Evolutionary conservation across 2,888 invertebrate species (phyloP), one percentile per base, ranked within the genome.

Genomic region (Diaperis boleti): DNA sequence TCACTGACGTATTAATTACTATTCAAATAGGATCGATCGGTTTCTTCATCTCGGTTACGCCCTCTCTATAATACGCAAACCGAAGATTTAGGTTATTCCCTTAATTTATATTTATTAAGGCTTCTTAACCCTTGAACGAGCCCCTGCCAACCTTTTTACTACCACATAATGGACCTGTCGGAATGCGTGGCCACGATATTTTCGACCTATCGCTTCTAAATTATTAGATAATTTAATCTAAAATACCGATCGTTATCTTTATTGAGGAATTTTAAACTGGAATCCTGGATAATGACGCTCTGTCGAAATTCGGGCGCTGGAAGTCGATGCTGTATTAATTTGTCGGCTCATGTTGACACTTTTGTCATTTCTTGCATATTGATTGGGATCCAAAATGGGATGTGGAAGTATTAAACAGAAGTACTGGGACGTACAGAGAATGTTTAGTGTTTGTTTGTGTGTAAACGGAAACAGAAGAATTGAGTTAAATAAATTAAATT

Each of bases 231-330:
- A 67, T 64, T 62, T 63, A 56, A 65, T 62, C 60, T 64, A 56
- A 56, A 56, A 56, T 56, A 56, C 56, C 56, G 68, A 68, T 69
- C 68, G 57, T 67, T 69, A 69, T 69, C 69, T 67, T 62, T 39
- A 45, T 57, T 52, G 59, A 68, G 59, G 68, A 69, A 69, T 69
- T 65, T 68, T 66, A 69, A 68, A 68, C 65, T 66, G 61, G 49
- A 64, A 61, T 44, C 52, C 29, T 31, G 52, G 63, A 65, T 63
- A 61, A 57, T 57, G 29, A 54, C 26, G 10, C 54, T 41, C 37
- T 55, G 11, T 10, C 10, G 11, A 33, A 33, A 11, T 33, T 33
- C 11, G 33, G 5, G 31, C 4, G 33, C 3, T 8, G 26, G 6
- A 26, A n/a, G n/a, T n/a, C n/a, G n/a, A n/a, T n/a, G n/a, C n/a